Evolutionary conservation across 2,113 vertebrate species (phyloP), one percentile per base, ranked within the genome.

Genomic region (Channa maculata): DNA sequence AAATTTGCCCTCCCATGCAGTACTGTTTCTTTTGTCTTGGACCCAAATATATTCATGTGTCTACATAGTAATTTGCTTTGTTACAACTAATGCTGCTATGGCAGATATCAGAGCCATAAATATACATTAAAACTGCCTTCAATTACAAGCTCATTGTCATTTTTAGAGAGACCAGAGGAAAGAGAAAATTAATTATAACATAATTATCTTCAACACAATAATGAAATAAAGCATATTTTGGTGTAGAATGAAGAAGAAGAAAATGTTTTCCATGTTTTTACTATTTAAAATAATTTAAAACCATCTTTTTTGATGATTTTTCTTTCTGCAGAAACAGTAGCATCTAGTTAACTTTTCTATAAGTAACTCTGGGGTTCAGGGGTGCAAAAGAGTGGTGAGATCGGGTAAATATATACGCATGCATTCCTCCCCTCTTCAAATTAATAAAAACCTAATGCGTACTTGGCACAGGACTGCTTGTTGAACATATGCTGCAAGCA

Each of bases 401-500:
- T 96, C 74, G 95, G 94, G 94, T 97, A 97, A 96, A 96, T 96
- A 96, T 97, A 97, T 96, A 89, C 77, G 74, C 84, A 96, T 96
- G 95, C 96, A 96, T 95, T 93, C 94, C 95, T 95, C 95, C 91
- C 94, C 94, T 93, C 95, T 96, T 97, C 94, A 98, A 97, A 98
- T 98, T 97, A 98, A 99, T 99, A 97, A 97, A 97, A 96, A 96
- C 95, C 94, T 96, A 96, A 95, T 95, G 95, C 96, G 91, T 94
- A 83, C 83, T 95, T 96, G 95, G 95, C 95, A 94, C 95, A 95
- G 96, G 94, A 94, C 96, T 96, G 96, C 96, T 98, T 99, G 98
- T 98, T 97, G 97, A 99, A 98, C 98, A 99, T 98, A 99, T 99
- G 98, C 97, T 97, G 96, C 95, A 95, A 91, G 96, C 96, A 95